Percentiles rank a stretch among this genome's conserved stretches.
Evolutionary conservation across 1,140 invertebrate genomes (phyloP).

Genomic region (silkworm (Bombyx mori)): DNA sequence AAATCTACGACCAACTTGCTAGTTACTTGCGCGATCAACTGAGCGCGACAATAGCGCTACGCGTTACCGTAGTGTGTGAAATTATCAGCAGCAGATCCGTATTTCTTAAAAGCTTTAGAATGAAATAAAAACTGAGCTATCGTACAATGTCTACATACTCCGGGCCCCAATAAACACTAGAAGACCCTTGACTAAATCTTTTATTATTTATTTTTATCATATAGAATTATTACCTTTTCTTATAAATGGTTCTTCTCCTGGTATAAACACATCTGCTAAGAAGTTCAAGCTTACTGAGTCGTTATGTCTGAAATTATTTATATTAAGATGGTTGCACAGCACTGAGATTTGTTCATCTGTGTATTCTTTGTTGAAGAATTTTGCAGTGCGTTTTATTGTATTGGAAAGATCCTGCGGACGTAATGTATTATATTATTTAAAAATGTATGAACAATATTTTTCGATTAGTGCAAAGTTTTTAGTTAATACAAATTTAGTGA

Average conservation of each 20-base stretch:
- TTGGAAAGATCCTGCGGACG: conserved; percentile 68
- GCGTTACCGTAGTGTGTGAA: too few species aligned
- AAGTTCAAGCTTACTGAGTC: conserved; percentile 77
- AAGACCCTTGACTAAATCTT: too few species aligned
- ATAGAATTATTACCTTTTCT: conserved; percentile 62
- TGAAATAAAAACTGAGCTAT: too few species aligned
- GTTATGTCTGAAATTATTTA: conserved; percentile 83
- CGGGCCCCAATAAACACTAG: too few species aligned
- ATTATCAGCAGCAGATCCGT: too few species aligned
- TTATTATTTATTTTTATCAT: too few species aligned
- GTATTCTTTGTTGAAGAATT: conserved; percentile 74
- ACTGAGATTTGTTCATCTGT: conserved; percentile 69
- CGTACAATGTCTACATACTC: too few species aligned
- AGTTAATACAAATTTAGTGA: neutral
- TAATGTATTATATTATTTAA: neutral
- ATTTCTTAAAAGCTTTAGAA: too few species aligned
- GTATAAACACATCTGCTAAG: conserved; percentile 72
- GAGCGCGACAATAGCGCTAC: too few species aligned
- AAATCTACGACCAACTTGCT: too few species aligned
- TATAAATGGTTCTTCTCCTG: conserved; percentile 73
- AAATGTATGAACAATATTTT: neutral
- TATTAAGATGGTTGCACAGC: conserved; percentile 76
- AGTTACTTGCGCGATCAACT: too few species aligned
- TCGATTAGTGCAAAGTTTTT: neutral
- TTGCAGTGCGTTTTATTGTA: conserved; percentile 69